These are phyloP conservation scores for Cepaea hortensis DNA, from an alignment of 2,888 invertebrate genomes.

Conservation along the genomic window DNA sequence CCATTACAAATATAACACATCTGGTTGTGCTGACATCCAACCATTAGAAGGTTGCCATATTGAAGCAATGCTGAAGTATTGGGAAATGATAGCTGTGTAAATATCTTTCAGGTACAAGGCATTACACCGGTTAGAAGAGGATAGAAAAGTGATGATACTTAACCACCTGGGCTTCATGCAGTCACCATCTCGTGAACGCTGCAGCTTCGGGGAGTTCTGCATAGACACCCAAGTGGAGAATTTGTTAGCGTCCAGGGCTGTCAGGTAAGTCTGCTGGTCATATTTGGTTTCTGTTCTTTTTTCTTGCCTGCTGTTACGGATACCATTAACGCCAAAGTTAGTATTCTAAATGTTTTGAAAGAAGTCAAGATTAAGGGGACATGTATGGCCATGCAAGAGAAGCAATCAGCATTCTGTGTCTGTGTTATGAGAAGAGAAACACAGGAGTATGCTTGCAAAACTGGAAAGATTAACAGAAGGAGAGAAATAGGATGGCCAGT, in stretches of 20 bases:
- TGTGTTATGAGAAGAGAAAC: too few species aligned
- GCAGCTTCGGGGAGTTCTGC: conserved; percentile 80
- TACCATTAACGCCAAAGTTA: too few species aligned
- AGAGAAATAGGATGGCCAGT: too few species aligned
- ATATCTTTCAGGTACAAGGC: conserved; percentile 88
- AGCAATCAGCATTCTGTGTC: too few species aligned
- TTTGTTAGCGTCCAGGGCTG: conserved; percentile 83
- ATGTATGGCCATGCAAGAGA: neutral
- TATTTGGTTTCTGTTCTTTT: too few species aligned
- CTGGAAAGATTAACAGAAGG: too few species aligned
- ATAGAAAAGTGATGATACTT: conserved; percentile 93
- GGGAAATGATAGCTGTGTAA: neutral
- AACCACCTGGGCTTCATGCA: conserved; percentile 97
- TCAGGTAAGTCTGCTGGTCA: conserved; percentile 63
- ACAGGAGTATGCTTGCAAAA: too few species aligned
- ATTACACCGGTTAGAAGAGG: conserved; percentile 94
- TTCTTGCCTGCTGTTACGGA: too few species aligned
- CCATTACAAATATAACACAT: too few species aligned
- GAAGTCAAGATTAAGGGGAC: neutral
- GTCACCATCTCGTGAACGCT: conserved; percentile 94
- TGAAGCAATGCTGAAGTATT: neutral
- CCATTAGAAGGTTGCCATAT: too few species aligned
- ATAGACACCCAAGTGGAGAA: conserved; percentile 81
- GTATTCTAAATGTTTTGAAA: too few species aligned
- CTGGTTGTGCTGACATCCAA: too few species aligned